A percentile compares a stretch with the other conserved stretches of the same genome.
Conservation (phyloP, 2,888 invertebrate species). For the Lasioglossum calceatum region DNA sequence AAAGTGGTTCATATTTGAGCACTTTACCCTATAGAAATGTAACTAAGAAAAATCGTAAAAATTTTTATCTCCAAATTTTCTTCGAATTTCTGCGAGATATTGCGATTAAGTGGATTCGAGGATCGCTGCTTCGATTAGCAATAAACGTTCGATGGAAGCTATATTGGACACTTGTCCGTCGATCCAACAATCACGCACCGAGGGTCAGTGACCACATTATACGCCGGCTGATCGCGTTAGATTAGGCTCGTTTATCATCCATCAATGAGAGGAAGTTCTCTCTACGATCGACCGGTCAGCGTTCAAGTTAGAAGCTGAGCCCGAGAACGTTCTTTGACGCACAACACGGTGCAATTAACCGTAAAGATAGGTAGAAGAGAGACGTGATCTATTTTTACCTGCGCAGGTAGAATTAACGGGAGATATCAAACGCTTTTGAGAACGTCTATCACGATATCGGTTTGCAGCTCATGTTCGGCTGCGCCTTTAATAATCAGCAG, state of each 20-base stretch:
- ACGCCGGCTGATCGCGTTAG: conserved; percentile 59
- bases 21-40: background rate
- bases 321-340: background rate
- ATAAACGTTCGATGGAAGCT: conserved; percentile 41
- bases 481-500: conserved; percentile 55
- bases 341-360: background rate
- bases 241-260: conserved; percentile 71
- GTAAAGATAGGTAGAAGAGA: background rate
- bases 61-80: background rate
- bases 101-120: background rate
- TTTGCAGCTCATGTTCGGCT: conserved; percentile 45
- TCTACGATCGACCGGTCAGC: conserved; percentile 41
- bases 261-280: conserved; percentile 71
- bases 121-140: conserved; percentile 39
- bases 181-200: conserved; percentile 56
- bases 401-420: background rate
- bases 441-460: conserved; percentile 42
- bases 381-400: background rate
- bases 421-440: conserved; percentile 13
- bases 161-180: conserved; percentile 26
- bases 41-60: background rate
- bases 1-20: too few relatives aligned
- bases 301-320: background rate
- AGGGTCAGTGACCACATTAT: conserved; percentile 66
- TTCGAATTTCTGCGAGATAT: background rate